These are phyloP conservation scores for Clupea harengus DNA, from an alignment of 2,113 vertebrate genomes.

Conservation along the genomic window DNA sequence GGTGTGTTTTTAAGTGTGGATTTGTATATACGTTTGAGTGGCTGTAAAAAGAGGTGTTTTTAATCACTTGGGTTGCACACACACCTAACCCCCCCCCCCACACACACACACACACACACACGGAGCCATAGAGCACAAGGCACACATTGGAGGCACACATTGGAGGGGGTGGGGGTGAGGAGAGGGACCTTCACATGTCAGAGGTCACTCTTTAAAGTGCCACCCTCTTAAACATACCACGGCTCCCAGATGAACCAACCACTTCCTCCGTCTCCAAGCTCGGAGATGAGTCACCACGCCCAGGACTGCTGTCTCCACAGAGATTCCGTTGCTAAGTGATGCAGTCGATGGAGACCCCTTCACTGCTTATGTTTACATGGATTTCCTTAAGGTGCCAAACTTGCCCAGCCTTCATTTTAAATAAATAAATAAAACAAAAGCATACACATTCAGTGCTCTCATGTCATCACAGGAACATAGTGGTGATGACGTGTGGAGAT, in stretches of 20 bases:
- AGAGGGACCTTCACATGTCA: background rate
- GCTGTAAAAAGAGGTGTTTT: background rate
- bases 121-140: background rate
- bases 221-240: background rate
- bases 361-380: conserved; percentile 50
- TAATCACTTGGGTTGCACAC: background rate
- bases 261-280: conserved; percentile 4
- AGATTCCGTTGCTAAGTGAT: conserved; percentile 22
- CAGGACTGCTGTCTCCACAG: conserved; percentile 19
- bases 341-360: background rate
- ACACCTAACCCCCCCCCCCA: background rate
- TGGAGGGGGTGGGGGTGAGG: too few relatives aligned
- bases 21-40: background rate
- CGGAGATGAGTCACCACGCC: background rate
- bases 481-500: background rate
- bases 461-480: background rate
- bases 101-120: background rate
- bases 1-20: background rate
- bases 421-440: too few relatives aligned
- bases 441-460: background rate
- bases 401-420: conserved; percentile 35
- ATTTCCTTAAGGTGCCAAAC: conserved; percentile 54
- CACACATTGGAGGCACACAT: too few relatives aligned
- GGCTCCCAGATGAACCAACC: background rate
- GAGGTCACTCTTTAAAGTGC: conserved; percentile 11